Percentiles rank a stretch among this genome's conserved stretches.
Conservation (phyloP, 2,113 vertebrate genomes). For the Chlamydotis undulata region DNA sequence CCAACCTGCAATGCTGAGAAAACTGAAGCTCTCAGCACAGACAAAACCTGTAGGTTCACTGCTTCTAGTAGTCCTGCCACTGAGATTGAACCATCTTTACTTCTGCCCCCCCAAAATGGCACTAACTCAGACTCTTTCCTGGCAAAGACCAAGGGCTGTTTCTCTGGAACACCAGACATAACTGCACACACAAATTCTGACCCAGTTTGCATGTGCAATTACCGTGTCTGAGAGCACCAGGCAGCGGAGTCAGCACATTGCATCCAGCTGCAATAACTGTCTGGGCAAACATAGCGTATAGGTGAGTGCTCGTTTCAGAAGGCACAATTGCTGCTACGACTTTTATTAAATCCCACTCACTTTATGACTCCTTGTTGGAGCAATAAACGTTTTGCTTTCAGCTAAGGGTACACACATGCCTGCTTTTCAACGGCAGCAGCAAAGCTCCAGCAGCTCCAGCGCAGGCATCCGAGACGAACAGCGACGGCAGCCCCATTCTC, state of each 20-base stretch:
- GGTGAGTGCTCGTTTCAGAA: not conserved
- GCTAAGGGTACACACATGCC: not conserved
- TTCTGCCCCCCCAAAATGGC: not conserved
- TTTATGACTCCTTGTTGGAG: not conserved
- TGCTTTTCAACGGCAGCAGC: not conserved
- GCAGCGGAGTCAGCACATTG: not conserved
- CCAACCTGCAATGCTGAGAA: not conserved
- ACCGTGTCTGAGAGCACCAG: not conserved
- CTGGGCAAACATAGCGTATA: not conserved
- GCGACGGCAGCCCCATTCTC: not conserved
- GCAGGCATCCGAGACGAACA: not conserved
- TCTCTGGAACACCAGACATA: not conserved
- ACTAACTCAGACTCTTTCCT: not conserved
- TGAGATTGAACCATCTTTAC: not conserved
- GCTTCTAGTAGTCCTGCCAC: not conserved
- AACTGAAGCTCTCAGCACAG: not conserved
- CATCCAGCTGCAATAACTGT: not conserved
- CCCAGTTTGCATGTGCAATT: not conserved
- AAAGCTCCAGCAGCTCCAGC: not conserved
- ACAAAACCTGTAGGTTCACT: not conserved
- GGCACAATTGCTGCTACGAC: not conserved
- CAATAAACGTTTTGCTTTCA: not conserved
- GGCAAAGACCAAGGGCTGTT: not conserved
- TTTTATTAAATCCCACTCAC: constrained; percentile 8
- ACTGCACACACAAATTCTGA: not conserved